These are phyloP conservation scores for Macrobrachium nipponense DNA, from an alignment of 1,140 invertebrate genomes.

Conservation along the genomic window DNA sequence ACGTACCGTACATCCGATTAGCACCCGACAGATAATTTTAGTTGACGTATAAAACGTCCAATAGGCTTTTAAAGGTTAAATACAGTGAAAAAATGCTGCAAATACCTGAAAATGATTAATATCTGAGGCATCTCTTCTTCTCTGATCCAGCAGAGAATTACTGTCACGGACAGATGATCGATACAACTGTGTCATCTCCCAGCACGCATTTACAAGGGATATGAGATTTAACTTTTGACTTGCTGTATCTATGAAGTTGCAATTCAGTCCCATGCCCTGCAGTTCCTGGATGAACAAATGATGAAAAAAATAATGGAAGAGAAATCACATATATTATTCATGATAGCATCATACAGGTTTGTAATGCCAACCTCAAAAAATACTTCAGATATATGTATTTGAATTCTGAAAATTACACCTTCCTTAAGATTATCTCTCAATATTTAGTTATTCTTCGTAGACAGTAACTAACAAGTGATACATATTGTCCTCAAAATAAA, in stretches of 20 bases:
- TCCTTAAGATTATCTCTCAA: too few relatives aligned
- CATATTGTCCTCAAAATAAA: too few relatives aligned
- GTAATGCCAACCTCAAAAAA: not conserved
- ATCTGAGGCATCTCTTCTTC: conserved; percentile 41
- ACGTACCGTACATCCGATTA: too few relatives aligned
- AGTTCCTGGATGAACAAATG: conserved; percentile 31
- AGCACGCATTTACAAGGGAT: conserved; percentile 43
- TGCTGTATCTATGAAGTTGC: conserved; percentile 36
- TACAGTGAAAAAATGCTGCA: too few relatives aligned
- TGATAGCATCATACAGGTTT: not conserved
- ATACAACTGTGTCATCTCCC: conserved; percentile 49
- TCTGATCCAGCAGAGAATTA: conserved; percentile 38
- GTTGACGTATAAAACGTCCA: too few relatives aligned
- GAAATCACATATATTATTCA: not conserved
- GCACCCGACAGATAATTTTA: too few relatives aligned
- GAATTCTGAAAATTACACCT: too few relatives aligned
- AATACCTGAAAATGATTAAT: conserved; percentile 45
- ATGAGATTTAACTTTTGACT: conserved; percentile 44
- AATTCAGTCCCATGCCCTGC: conserved; percentile 45
- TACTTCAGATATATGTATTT: not conserved
- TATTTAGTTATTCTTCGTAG: too few relatives aligned
- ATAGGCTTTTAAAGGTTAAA: too few relatives aligned
- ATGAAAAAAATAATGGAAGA: not conserved
- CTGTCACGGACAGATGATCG: conserved; percentile 36
- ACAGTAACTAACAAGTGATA: too few relatives aligned